Evolutionary conservation across 2,888 invertebrate species (phyloP), one percentile per base, ranked within the genome.

Genomic region (Cenopis cana): DNA sequence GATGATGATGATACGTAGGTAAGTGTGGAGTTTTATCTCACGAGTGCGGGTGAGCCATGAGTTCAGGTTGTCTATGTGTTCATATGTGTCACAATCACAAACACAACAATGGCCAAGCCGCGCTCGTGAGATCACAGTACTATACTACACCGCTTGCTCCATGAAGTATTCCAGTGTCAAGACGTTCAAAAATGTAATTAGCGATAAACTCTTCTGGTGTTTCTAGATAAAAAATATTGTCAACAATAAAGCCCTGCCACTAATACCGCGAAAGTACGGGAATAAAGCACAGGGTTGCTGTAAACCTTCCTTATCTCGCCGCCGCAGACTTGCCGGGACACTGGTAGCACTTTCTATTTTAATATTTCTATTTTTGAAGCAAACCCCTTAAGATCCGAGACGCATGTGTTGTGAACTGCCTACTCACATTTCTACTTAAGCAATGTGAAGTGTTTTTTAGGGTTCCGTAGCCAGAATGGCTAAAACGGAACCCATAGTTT

Each of bases 231-330:
- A 80, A n/a, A 80, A 76, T 76, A 79, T 74, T 74, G 77, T 74
- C 76, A 77, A 77, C 77, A 76, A 74, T 76, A 76, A 76, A 74
- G 64, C 62, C 69, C 66, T 65, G 59, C 68, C 64, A 54, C 72
- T 57, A 68, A 68, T 68, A 50, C 61, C 46, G 59, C 68, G 59
- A 68, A 68, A 69, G 65, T 70, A 59, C 68, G 56, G 68, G 29
- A 68, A 68, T 72, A 72, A 72, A 68, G 72, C 72, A 56, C 68
- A 62, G 29, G 77, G 79, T 76, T 76, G 77, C 78, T 83, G 85
- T 86, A 85, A 88, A 89, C 85, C 87, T 81, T 71, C 68, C 83
- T 88, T 89, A 89, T 89, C 89, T 80, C 79, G 78, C 74, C 75
- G 76, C 77, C 73, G 78, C 89, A 89, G 87, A 80, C 85, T 24